These are phyloP conservation scores for Hyperopisus bebe DNA, from an alignment of 2,113 vertebrate species.

Conservation along the genomic window DNA sequence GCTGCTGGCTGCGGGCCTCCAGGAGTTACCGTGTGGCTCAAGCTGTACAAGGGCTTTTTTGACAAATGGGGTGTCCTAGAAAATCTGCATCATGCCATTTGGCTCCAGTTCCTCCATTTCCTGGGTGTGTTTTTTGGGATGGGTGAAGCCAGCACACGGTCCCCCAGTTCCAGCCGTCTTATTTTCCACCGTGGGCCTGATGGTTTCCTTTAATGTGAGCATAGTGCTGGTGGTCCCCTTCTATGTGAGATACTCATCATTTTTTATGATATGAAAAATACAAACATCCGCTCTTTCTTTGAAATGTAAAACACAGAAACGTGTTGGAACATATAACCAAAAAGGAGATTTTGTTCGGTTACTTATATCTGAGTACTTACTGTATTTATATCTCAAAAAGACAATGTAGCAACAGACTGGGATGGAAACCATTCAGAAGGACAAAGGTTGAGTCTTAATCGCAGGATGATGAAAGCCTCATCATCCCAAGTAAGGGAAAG, in stretches of 20 bases:
- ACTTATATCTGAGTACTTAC: background rate
- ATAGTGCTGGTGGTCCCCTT: slow-evolving; percentile 31
- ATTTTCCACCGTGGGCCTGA: background rate
- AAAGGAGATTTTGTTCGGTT: background rate
- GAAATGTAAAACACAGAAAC: background rate
- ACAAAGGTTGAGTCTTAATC: background rate
- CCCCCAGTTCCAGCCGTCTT: background rate
- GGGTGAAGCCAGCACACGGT: background rate
- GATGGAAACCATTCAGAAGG: background rate
- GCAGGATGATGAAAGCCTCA: slow-evolving; percentile 4
- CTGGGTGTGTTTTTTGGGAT: background rate
- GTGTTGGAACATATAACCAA: background rate
- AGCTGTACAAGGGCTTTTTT: background rate
- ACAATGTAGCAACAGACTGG: background rate
- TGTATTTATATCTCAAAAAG: background rate
- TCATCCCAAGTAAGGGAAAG: slow-evolving; percentile 8
- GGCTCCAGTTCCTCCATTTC: background rate
- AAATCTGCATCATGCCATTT: background rate
- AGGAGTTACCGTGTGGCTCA: background rate
- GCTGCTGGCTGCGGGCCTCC: background rate
- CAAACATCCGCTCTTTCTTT: background rate
- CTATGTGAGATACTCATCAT: background rate
- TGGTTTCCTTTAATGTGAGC: slow-evolving; percentile 46
- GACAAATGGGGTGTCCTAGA: slow-evolving; percentile 25
- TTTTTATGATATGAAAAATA: background rate